These are phyloP conservation scores for Platorchestia sp. DNA, from an alignment of 1,140 invertebrate genomes.

Conservation along the genomic window DNA sequence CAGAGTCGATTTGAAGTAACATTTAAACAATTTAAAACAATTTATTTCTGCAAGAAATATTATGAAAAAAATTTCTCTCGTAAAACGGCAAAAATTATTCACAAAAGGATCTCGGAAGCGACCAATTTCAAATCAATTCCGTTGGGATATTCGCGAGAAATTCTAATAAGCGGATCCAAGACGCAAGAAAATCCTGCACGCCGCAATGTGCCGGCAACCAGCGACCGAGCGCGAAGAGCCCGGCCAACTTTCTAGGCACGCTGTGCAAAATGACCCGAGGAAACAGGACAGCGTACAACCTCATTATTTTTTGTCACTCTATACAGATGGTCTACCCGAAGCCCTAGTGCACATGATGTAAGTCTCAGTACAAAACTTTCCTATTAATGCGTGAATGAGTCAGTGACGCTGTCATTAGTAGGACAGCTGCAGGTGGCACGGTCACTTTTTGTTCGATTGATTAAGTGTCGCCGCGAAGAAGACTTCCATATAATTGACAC, in stretches of 20 bases:
- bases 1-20: no score
- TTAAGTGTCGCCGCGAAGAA: background rate
- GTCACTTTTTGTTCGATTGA: background rate
- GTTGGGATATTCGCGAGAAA: background rate
- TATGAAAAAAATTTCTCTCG: no score
- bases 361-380: background rate
- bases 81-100: no score
- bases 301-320: slow-evolving; percentile 43
- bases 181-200: background rate
- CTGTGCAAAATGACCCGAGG: background rate
- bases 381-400: background rate
- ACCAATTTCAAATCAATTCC: background rate
- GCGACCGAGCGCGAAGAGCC: background rate
- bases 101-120: no score
- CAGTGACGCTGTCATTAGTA: background rate
- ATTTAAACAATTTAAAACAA: no score
- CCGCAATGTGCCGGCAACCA: background rate
- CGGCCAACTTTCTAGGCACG: slow-evolving; percentile 10
- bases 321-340: background rate
- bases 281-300: slow-evolving; percentile 25
- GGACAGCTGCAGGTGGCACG: background rate
- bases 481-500: background rate
- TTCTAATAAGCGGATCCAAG: background rate
- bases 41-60: no score
- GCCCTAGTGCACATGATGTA: background rate